phyloP scores from a whole-genome alignment of 2,113 vertebrate genomes.

The Rattus rattus region DNA sequence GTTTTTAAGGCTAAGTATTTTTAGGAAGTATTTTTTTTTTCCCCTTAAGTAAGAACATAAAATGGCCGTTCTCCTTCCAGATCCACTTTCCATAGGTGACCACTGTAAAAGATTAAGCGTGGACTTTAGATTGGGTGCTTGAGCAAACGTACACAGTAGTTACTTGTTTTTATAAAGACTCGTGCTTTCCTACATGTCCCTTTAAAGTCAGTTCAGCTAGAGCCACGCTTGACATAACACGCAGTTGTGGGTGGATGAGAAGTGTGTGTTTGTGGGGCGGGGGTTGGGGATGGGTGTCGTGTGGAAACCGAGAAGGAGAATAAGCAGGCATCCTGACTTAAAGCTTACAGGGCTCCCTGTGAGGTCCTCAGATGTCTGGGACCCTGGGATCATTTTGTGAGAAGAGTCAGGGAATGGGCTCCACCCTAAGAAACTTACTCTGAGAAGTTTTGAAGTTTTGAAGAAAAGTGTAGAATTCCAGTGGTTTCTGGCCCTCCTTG shows the following conservation, averaged over 20 bases:
- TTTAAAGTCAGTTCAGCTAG: constrained; percentile 30
- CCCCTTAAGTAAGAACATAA: not conserved
- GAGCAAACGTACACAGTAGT: not conserved
- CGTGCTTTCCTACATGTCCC: not conserved
- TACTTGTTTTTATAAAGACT: constrained; percentile 6
- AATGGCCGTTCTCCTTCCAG: not conserved
- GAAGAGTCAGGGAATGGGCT: constrained; percentile 16
- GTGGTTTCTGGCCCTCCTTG: constrained; percentile 40
- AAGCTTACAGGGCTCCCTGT: not conserved
- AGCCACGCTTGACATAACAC: not conserved
- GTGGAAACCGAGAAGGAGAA: not conserved
- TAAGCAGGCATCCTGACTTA: not conserved
- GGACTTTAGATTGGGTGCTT: not conserved
- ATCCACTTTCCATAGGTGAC: constrained; percentile 2
- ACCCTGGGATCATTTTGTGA: not conserved
- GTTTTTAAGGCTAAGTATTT: constrained; percentile 38
- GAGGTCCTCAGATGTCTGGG: not conserved
- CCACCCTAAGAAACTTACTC: constrained; percentile 62
- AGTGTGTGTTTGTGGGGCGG: no score
- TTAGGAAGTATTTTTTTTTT: not conserved
- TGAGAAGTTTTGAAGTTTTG: constrained; percentile 53
- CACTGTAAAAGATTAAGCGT: not conserved
- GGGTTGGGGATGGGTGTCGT: not conserved
- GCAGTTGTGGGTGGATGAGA: constrained; percentile 34
- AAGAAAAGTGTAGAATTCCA: constrained; percentile 64